Evolutionary conservation across 2,113 vertebrate species (phyloP), one percentile per base, ranked within the genome.

Genomic region (Phrynosoma blainvillii): DNA sequence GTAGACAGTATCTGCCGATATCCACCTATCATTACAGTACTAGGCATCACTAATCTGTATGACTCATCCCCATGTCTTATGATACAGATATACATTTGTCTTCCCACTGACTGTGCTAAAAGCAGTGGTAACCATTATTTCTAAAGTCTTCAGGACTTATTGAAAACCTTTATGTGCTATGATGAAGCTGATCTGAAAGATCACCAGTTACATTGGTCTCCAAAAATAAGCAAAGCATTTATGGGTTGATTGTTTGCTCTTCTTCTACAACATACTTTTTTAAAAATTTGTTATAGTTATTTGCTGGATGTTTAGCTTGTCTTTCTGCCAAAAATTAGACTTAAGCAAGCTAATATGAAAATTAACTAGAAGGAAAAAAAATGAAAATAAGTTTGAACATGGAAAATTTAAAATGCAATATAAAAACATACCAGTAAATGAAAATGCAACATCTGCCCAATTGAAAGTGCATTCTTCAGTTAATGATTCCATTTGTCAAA

Each of bases 1-100:
- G 80, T 40, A 90, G 88, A 92, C 83, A 93, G 89, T n/a, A 86
- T 71, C 83, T 59, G 81, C 82, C 75, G 56, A 59, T 84, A 84
- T 86, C 86, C 88, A 81, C 71, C 89, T 79, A 1, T 0, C 42
- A 76, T 74, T 84, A 5, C 4, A 47, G 7, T 47, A 82, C 84
- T 62, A 88, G 80, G 40, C 89, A 87, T 86, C 73, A 56, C 75
- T 74, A 80, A 59, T 30, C 73, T 78, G 32, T 12, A 70, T 66
- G 47, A 84, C 87, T 14, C 23, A 66, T 27, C 54, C 21, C 80
- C 82, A 66, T 42, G 3, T 76, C 75, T 84, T 84, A n/a, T 68
- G 65, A 84, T 65, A 52, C 5, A 42, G 23, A 76, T 70, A 81
- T 54, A 79, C 32, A 8, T 13, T 71, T 36, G 73, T n/a, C 20